Percentiles rank a stretch among this genome's conserved stretches.
Conservation (phyloP, 2,888 invertebrate genomes). For the Opisthograptis luteolata region DNA sequence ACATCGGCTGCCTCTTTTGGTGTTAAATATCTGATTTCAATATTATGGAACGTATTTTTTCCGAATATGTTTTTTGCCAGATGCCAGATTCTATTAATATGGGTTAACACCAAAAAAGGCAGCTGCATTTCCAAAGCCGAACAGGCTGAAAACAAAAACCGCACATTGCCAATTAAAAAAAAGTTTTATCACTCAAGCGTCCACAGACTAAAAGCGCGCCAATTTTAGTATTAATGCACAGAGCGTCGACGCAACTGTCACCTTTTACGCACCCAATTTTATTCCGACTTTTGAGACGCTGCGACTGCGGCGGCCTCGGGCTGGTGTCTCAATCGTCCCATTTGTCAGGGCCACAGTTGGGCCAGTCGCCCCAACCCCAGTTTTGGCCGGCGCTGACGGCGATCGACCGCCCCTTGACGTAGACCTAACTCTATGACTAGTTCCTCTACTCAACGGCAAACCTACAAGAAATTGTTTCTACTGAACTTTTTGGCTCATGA, state of each 20-base stretch:
- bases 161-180: constrained; percentile 34
- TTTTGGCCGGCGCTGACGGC: constrained; percentile 75
- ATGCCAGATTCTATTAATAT: too few species aligned
- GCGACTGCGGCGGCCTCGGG: constrained; percentile 73
- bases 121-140: constrained; percentile 18
- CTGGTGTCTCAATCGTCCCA: constrained; percentile 58
- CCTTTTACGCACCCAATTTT: constrained; percentile 82
- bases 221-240: constrained; percentile 54
- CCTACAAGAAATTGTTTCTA: constrained; percentile 80
- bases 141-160: constrained; percentile 30
- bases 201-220: constrained; percentile 48
- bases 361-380: constrained; percentile 47
- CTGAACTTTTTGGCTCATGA: constrained; percentile 57
- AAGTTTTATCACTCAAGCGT: constrained; percentile 42
- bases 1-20: constrained; percentile 21
- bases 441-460: constrained; percentile 87
- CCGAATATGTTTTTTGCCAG: too few species aligned
- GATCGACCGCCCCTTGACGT: constrained; percentile 77
- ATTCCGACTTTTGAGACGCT: constrained; percentile 82
- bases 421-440: constrained; percentile 85
- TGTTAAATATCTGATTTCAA: too few species aligned
- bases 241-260: constrained; percentile 81
- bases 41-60: background rate
- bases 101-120: constrained; percentile 26
- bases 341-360: constrained; percentile 37